Evolutionary conservation across 2,888 invertebrate genomes (phyloP).

Genomic region (Tortrix viridana): DNA sequence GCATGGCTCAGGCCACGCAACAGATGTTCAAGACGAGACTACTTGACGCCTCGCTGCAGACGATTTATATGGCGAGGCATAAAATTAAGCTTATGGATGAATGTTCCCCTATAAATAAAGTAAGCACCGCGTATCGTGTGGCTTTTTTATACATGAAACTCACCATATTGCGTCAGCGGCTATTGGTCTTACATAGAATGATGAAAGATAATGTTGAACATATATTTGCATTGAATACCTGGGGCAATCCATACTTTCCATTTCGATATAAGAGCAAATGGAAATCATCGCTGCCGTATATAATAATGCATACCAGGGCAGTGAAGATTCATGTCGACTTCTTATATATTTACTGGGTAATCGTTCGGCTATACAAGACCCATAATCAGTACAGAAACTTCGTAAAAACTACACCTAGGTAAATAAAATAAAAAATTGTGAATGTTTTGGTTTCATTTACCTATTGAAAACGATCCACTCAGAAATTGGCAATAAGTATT

Average conservation of each 20-base stretch:
- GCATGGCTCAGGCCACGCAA: fast-evolving
- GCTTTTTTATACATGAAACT: background rate
- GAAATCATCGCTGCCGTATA: background rate
- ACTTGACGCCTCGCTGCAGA: constrained; percentile 1
- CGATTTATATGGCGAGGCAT: constrained; percentile 1
- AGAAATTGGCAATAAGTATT: no score
- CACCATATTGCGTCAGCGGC: background rate
- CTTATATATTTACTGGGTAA: background rate
- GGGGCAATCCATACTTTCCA: fast-evolving
- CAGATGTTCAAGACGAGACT: background rate
- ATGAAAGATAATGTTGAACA: background rate
- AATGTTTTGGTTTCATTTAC: no score
- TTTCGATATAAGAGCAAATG: background rate
- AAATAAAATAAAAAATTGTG: no score
- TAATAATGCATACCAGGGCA: background rate
- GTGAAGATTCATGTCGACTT: background rate
- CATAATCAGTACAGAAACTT: background rate
- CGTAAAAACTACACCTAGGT: background rate
- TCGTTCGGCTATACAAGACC: background rate
- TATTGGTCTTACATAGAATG: background rate
- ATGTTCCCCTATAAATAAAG: background rate
- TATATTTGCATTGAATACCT: background rate
- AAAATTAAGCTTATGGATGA: background rate
- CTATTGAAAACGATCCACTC: no score
- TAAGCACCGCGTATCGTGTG: background rate